A percentile compares a stretch with the other conserved stretches of the same genome.
Evolutionary conservation across 2,888 invertebrate species (phyloP).

Genomic region (Heterodera filipjevi): DNA sequence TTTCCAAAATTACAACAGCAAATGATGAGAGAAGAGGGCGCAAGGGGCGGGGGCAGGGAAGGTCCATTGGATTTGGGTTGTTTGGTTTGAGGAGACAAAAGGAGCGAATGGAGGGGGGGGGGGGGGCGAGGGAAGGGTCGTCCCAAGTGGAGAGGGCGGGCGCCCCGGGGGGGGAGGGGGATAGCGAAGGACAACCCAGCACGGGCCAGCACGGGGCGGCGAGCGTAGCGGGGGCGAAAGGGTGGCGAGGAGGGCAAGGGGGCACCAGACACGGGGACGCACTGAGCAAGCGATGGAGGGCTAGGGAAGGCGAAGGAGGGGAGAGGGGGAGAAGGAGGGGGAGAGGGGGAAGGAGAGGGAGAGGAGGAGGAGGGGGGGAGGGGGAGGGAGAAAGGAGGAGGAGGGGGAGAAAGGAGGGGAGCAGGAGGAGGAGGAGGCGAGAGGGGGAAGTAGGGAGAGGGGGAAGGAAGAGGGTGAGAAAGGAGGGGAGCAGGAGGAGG

Average conservation of each 20-base stretch:
- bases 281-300: not conserved
- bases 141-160: slow-evolving; percentile 11
- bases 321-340: not conserved
- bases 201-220: slow-evolving; percentile 34
- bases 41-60: not conserved
- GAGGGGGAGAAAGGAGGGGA: slow-evolving; percentile 12
- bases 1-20: not conserved
- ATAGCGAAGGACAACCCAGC: slow-evolving; percentile 17
- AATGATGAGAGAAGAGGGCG: not conserved
- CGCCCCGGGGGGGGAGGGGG: slow-evolving; percentile 18
- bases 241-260: not conserved
- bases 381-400: not conserved
- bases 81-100: slow-evolving; percentile 10
- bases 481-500: not conserved
- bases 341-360: not conserved
- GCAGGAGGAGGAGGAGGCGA: slow-evolving; percentile 3
- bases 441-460: not conserved
- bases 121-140: slow-evolving; percentile 7
- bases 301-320: not conserved
- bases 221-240: slow-evolving; percentile 19
- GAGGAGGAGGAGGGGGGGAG: not conserved
- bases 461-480: not conserved
- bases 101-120: slow-evolving; percentile 1
- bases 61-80: slow-evolving; percentile 10
- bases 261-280: slow-evolving; percentile 21